Base-by-base conservation (phyloP, 2,797 vertebrate genomes). In the Acanthurus lineatus region DNA sequence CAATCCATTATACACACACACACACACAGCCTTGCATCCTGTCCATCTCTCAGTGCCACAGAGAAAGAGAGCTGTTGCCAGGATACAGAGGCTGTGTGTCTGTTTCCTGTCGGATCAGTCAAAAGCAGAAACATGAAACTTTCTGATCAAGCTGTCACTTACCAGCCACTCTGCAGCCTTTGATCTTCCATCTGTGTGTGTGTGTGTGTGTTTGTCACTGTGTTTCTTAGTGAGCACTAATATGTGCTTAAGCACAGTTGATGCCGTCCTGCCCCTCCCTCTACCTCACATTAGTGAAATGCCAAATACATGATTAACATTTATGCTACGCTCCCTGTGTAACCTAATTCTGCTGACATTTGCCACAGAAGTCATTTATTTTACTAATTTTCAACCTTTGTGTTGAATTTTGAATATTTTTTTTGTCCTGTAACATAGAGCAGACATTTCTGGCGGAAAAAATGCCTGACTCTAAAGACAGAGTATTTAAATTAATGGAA, bases 61-160 rank as follows among this genome's bases (percentile, higher is more conserved):
- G 77, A 91, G 74, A 35, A 35, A 77, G 49, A 80, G 32, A 45
- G 35, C 76, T 72, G 91, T 92, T 92, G 90, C 90, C 93, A 92
- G 90, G 92, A 92, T 91, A 92, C 89, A 57, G 81, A 80, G 72
- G 76, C 74, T 74, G 71, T 16, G 63, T 28, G 73, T 88, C 78
- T 90, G 91, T 83, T 93, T 92, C 88, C 89, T 88, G 84, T 86
- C 67, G 19, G 81, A 87, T 91, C 80, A 82, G 86, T 90, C 85
- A 84, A 61, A 88, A 77, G 72, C 87, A 83, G 69, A 84, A 68
- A 76, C 83, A 67, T 78, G 61, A 70, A 91, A 87, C 70, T 87
- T 89, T 91, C 40, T 77, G 87, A 92, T 90, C 80, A 81, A 89
- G 80, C 86, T 86, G 88, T 89, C 89, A 86, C 69, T 76, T 73